Evolutionary conservation across 2,888 invertebrate genomes (phyloP), one percentile per base, ranked within the genome.

Genomic region (Euphydryas editha): DNA sequence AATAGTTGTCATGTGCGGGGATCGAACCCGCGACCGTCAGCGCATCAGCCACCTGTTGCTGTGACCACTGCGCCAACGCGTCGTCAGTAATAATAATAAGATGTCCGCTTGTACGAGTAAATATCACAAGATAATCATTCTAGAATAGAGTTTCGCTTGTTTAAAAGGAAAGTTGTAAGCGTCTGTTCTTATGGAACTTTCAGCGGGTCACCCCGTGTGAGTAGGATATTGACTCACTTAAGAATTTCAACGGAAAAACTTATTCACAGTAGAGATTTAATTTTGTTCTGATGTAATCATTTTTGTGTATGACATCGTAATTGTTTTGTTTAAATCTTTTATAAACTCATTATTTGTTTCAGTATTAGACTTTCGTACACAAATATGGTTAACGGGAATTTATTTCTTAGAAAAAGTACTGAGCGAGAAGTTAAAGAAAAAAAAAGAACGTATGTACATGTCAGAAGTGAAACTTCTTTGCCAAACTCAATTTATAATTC

Each of bases 151-250:
- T 54, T 30, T 36, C 30, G 17, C 54, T 49, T 64, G 49, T 36
- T 64, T 64, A 51, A 64, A 64, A 64, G 63, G 63, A 58, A 64
- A 64, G 58, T 64, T 64, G 58, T 64, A 36, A 64, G 63, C 51
- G 57, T 47, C 47, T 58, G 63, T 64, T 64, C 49, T 39, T 17
- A n/a, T 24, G 37, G n/a, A 59, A 63, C 55, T 63, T 63, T 55
- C 30, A 42, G 46, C 36, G 55, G 62, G 36, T 55, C 55, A 62
- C 44, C 62, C 18, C 63, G 59, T 59, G 62, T 54, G 44, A 47
- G 57, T 56, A 44, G 59, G 59, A 46, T 46, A 63, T 63, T 63
- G 63, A 67, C 24, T 51, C 51, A 20, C 47, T 47, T 47, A 47
- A 20, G 13, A 47, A 47, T 47, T 47, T 20, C 20, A 18, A 21